Percentiles rank a stretch among this genome's conserved stretches.
Conservation (phyloP, 2,888 invertebrate genomes). For the Trissolcus brochymenae region DNA sequence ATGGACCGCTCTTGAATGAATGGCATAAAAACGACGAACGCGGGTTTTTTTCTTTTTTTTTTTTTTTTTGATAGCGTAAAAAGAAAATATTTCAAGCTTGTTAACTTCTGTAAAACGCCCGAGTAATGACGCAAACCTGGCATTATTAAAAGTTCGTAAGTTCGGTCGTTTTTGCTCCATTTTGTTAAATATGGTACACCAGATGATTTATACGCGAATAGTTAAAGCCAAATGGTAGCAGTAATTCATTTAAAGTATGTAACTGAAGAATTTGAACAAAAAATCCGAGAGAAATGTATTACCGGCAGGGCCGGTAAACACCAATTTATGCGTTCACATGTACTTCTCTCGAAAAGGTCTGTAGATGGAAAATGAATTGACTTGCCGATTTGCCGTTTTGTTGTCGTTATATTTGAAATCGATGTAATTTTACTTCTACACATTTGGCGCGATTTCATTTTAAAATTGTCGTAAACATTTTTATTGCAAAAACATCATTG, state of each 20-base stretch:
- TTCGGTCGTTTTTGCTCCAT: slow-evolving; percentile 30
- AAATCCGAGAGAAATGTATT: slow-evolving; percentile 34
- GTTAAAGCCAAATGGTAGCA: slow-evolving; percentile 51
- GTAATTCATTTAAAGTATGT: slow-evolving; percentile 50
- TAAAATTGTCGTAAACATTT: too few relatives aligned
- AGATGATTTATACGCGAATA: slow-evolving; percentile 44
- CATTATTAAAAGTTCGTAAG: slow-evolving; percentile 41
- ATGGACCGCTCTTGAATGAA: slow-evolving; percentile 2
- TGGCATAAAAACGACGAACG: slow-evolving; percentile 7
- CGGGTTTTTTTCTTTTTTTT: background rate
- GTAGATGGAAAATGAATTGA: too few relatives aligned
- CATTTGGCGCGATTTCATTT: too few relatives aligned
- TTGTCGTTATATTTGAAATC: too few relatives aligned
- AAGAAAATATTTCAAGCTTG: slow-evolving; percentile 38
- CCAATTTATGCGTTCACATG: slow-evolving; percentile 41
- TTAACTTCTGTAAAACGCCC: slow-evolving; percentile 33
- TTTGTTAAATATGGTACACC: slow-evolving; percentile 47
- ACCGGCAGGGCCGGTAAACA: slow-evolving; percentile 32
- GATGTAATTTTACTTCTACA: too few relatives aligned
- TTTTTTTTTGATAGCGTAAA: slow-evolving; percentile 18
- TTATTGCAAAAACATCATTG: too few relatives aligned
- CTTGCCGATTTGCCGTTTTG: too few relatives aligned
- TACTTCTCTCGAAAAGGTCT: slow-evolving; percentile 3
- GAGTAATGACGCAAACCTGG: slow-evolving; percentile 37
- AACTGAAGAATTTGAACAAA: slow-evolving; percentile 45